Evolutionary conservation across 2,797 vertebrate species (phyloP).

Genomic region (Pseudochromis fuscus): DNA sequence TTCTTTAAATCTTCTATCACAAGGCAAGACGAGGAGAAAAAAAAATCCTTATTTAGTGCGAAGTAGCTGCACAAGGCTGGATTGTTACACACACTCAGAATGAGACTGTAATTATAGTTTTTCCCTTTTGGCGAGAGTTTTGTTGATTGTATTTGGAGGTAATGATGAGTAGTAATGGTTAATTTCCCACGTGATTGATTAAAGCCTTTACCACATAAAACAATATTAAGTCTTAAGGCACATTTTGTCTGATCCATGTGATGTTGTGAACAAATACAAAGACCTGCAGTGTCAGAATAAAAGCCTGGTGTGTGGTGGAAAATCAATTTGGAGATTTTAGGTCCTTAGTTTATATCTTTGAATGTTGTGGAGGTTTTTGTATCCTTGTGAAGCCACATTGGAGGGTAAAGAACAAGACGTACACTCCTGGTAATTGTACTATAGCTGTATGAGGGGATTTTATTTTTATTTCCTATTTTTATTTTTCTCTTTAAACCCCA

Average conservation of each 20-base stretch:
- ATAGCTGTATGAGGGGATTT: no score
- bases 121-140: conserved; percentile 18
- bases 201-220: conserved; percentile 30
- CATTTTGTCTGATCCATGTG: conserved; percentile 2
- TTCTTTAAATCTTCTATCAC: conserved; percentile 41
- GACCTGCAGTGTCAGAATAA: no score
- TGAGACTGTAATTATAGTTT: conserved; percentile 22
- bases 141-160: conserved; percentile 33
- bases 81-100: conserved; percentile 8
- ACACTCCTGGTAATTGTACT: no score
- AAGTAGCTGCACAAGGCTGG: conserved; percentile 15
- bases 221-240: conserved; percentile 20
- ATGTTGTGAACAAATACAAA: conserved; percentile 6
- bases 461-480: no score
- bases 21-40: conserved; percentile 17
- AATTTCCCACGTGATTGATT: conserved; percentile 50
- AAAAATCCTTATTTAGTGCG: conserved; percentile 3
- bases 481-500: no score
- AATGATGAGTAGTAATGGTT: conserved; percentile 37
- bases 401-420: no score
- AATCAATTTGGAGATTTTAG: background rate
- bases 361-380: no score
- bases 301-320: background rate
- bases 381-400: no score
- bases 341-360: no score